Base-by-base conservation (phyloP, 1,140 invertebrate genomes). In the Rhagoletis pomonella region DNA sequence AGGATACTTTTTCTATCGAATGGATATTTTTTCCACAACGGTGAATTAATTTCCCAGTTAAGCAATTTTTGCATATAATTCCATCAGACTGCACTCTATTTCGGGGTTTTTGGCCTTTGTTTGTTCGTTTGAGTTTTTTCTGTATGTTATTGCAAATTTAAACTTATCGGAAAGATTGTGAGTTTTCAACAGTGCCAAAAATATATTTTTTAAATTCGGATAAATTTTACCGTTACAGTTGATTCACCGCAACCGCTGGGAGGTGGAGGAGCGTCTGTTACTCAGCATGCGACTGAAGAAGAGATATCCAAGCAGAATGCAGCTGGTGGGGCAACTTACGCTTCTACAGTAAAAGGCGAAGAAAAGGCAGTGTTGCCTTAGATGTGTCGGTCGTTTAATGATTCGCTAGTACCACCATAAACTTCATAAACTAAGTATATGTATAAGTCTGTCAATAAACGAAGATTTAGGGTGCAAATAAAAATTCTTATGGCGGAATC, bases 321-420 rank as follows among this genome's bases (percentile, higher is more conserved):
- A 88, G 47, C 88, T 19, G 77, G 88, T 86, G 90, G 90, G 55
- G 87, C 90, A 67, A 91, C 90, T 65, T 92, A 92, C 86, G 91
- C 91, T 44, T 92, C 91, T 77, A 89, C 91, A 50, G 91, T 92
- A 1, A 92, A 92, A 87, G 91, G 91, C 9, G 91, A 91, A 86
- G 91, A 92, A 81, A 87, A 85, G 29, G 87, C 44, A n/a, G 47
- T 9, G 55, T n/a, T 47, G 73, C 17, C 73, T 81, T 81, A 81
- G 47, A 81, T 81, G 47, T 55, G 47, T 19, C 17, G 19, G 47
- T 19, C 9, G 12, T 81, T 50, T 55, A 59, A 73, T 58, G 14
- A 67, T 77, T 62, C 47, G 39, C 55, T 50, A 58, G 42, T 69
- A 58, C 65, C 86, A 67, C 55, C 65, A 59, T 29, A 2, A 59